Base-by-base conservation (phyloP, 2,797 vertebrate genomes). In the Girardinus metallicus region DNA sequence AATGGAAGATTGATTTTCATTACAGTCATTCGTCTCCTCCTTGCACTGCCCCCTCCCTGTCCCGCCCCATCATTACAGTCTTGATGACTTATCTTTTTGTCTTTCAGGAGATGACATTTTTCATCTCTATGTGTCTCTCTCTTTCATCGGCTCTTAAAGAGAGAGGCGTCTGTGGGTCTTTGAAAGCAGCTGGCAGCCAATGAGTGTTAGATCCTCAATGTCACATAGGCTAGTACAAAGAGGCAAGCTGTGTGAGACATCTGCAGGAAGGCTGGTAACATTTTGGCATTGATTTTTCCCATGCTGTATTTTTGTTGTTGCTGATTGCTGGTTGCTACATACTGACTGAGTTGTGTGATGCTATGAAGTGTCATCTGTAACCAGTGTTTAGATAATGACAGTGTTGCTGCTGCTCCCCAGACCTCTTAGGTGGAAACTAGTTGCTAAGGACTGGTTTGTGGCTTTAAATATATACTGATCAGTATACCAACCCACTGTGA, bases 351-450 rank as follows among this genome's bases (percentile, higher is more conserved):
- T 80, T 39, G 43, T 85, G 82, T 74, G 64, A 70, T 53, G 83
- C 90, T 82, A 77, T 85, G 82, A 82, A 89, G 93, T 91, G 91
- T 94, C 93, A 91, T 91, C 83, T 87, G 87, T 85, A 91, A 93
- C 90, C 92, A 87, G 85, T 83, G 88, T 91, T 92, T 90, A 90
- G 89, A 85, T 92, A 91, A 94, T 92, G 90, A 93, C 81, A 83
- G 86, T 88, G 83, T 84, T 87, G 82, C 49, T 79, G 80, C 80
- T 83, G 87, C 85, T 93, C 87, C 87, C 87, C 86, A 90, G 81
- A 75, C 82, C 84, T 88, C 85, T 85, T 84, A 46, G 26, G 60
- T 21, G 70, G 44, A 26, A 26, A n/a, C 49, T 86, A 70, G 83
- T 74, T 88, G 88, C 87, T 89, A 79, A 86, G 81, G 74, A 83